These are phyloP conservation scores for Ara ararauna DNA, from an alignment of 2,797 vertebrate genomes.

Conservation along the genomic window DNA sequence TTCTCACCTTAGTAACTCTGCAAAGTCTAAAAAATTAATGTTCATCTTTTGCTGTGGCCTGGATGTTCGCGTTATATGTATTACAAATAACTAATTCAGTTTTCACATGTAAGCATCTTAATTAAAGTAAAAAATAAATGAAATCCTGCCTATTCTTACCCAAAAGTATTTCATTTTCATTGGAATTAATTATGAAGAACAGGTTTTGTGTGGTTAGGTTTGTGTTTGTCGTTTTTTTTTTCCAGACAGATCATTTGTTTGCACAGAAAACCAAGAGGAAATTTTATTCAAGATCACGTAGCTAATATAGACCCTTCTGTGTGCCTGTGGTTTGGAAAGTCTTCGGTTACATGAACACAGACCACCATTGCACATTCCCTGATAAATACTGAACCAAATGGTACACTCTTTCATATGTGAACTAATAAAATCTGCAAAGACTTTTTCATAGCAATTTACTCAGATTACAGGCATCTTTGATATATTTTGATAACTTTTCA, in stretches of 20 bases:
- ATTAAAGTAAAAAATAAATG: neutral
- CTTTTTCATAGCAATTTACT: neutral
- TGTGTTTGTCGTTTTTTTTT: neutral
- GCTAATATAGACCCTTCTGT: neutral
- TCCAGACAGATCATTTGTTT: neutral
- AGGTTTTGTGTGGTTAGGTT: neutral
- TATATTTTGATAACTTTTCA: neutral
- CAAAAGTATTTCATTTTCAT: neutral
- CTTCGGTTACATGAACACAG: neutral
- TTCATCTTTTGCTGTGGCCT: neutral
- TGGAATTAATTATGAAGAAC: neutral
- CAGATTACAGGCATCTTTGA: neutral
- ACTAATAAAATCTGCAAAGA: neutral
- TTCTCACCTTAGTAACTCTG: neutral
- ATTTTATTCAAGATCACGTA: neutral
- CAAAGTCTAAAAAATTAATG: neutral
- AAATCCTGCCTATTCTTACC: neutral
- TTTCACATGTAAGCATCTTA: neutral
- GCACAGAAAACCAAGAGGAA: neutral
- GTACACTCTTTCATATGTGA: neutral
- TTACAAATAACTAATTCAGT: neutral
- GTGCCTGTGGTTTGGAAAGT: neutral
- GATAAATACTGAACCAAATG: neutral
- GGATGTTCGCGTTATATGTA: rapidly evolving
- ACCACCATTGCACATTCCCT: neutral